Evolutionary conservation across 2,113 vertebrate species (phyloP), one percentile per base, ranked within the genome.

Genomic region (Clupea harengus): DNA sequence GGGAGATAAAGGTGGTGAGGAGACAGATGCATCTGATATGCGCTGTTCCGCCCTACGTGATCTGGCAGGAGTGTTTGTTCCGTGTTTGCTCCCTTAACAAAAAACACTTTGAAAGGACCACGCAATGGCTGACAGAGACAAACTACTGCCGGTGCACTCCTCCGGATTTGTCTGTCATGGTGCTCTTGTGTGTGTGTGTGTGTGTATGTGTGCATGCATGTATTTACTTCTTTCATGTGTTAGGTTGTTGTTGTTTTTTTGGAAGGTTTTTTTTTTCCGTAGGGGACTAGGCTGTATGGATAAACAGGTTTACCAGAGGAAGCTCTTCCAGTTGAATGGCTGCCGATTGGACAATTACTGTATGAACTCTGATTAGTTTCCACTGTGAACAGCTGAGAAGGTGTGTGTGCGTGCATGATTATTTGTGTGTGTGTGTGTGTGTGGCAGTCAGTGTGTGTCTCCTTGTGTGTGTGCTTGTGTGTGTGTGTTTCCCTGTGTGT

Each of bases 1-100:
- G 81, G 81, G 80, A 88, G 87, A 90, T 88, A 81, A 89, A 89
- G 89, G 80, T 39, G 84, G 45, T 22, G 64, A 88, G 87, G 45
- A 88, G 87, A 89, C 82, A 88, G 72, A 81, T 75, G 72, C 85
- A 83, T 87, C 84, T 82, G 85, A 86, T 75, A n/a, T 10, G 32
- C 32, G 39, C 57, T 82, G 46, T 86, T 80, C 75, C 20, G 80
- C 75, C 72, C 54, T 87, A 84, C 82, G 83, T 85, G 83, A 89
- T 86, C 85, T 85, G 85, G 86, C 85, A 89, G 82, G 46, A 82
- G 54, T 81, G 82, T 88, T 85, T 86, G 78, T 86, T 83, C 86
- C 81, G 45, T 78, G 85, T 86, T 84, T 85, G 89, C 86, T 86
- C 64, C 84, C 86, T 78, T 78, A 32, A 78, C 72, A 32, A 78